Percentiles rank a stretch among this genome's conserved stretches.
Evolutionary conservation across 2,888 invertebrate species (phyloP).

Genomic region (Mesopsocus fuscifrons): DNA sequence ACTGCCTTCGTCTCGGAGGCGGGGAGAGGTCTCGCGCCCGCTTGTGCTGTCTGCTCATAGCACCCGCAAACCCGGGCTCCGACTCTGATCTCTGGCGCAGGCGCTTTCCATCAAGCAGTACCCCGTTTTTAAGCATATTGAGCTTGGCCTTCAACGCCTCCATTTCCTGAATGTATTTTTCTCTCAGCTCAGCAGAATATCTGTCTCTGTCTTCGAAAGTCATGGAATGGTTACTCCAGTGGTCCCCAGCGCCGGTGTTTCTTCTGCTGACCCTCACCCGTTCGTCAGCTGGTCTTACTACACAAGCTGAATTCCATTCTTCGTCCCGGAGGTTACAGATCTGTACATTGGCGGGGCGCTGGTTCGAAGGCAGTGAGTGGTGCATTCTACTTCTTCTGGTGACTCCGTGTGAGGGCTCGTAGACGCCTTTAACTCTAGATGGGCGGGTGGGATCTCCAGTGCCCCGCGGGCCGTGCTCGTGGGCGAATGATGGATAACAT

Average conservation of each 20-base stretch:
- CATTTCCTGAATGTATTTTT: conserved; percentile 18
- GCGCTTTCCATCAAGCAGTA: conserved; percentile 13
- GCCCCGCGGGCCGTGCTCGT: background rate
- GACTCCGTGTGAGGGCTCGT: background rate
- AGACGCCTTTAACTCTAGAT: background rate
- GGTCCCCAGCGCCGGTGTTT: background rate
- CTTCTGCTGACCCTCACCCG: background rate
- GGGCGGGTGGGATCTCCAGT: background rate
- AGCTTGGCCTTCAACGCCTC: conserved; percentile 18
- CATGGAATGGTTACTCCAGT: background rate
- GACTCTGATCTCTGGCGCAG: conserved; percentile 15
- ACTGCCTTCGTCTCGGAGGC: background rate
- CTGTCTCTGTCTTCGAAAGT: background rate
- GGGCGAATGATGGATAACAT: background rate
- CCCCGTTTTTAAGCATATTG: conserved; percentile 15
- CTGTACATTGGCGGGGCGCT: background rate
- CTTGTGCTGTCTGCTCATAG: conserved; percentile 12
- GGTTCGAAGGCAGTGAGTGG: background rate
- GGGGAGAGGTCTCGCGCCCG: conserved; percentile 15
- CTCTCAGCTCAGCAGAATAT: conserved; percentile 10
- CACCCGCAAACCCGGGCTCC: conserved; percentile 12
- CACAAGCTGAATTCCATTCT: background rate
- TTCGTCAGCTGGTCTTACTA: background rate
- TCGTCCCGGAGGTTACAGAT: background rate
- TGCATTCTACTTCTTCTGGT: background rate